phyloP scores from a whole-genome alignment of 1,140 invertebrate genomes.

The Brachionus rotundiformis region DNA sequence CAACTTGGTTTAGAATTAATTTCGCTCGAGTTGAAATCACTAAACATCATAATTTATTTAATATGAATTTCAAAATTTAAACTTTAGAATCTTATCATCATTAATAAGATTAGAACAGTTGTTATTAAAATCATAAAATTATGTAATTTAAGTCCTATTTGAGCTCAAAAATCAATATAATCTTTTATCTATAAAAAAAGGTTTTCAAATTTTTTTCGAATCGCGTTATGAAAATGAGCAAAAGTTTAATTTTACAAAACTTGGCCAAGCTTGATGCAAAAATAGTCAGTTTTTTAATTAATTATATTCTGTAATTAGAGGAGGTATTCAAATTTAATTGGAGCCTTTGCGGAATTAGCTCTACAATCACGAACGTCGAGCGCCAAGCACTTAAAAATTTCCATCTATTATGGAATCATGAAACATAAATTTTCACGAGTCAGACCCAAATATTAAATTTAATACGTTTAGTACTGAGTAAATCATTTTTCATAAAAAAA shows the following conservation, averaged over 20 bases:
- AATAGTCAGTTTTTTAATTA: slow-evolving; percentile 1
- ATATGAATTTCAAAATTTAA: neutral
- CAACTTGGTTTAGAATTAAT: neutral
- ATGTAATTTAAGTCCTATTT: neutral
- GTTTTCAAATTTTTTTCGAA: no score
- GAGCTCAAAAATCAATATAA: neutral
- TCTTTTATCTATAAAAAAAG: no score
- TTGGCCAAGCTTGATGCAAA: no score
- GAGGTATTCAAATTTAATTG: neutral
- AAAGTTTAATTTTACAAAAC: neutral
- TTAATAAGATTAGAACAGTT: neutral
- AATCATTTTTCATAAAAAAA: neutral
- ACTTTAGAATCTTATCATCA: neutral
- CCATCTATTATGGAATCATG: neutral
- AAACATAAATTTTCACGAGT: neutral
- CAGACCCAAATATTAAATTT: neutral
- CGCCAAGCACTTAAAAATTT: neutral
- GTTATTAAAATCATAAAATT: neutral
- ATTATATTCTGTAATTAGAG: neutral
- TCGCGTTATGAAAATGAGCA: neutral
- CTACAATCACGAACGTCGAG: neutral
- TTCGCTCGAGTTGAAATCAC: neutral
- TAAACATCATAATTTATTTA: neutral
- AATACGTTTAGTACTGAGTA: neutral
- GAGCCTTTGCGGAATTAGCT: neutral